A percentile compares a stretch with the other conserved stretches of the same genome.
Conservation (phyloP, 1,140 invertebrate genomes). For the Lucilia sericata region DNA sequence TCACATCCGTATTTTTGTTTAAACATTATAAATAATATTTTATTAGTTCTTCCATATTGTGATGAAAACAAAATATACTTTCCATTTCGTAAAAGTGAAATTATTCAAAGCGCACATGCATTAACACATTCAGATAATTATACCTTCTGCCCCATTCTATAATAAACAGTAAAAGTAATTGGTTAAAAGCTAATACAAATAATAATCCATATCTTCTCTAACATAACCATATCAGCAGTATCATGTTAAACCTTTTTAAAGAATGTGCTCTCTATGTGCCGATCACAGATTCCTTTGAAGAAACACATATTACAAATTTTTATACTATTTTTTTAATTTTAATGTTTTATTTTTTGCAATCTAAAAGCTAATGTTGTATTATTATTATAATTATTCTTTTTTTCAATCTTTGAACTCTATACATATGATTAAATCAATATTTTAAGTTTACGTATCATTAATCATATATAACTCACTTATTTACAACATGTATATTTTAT, state of each 20-base stretch:
- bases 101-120: not conserved
- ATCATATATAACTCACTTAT: not conserved
- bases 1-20: not conserved
- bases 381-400: not conserved
- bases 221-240: too few relatives aligned
- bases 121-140: too few relatives aligned
- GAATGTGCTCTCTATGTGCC: too few relatives aligned
- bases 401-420: not conserved
- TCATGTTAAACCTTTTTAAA: too few relatives aligned
- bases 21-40: not conserved
- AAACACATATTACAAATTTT: too few relatives aligned
- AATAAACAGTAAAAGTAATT: too few relatives aligned
- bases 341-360: not conserved
- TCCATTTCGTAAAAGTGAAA: not conserved
- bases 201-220: too few relatives aligned
- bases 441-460: not conserved
- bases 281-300: too few relatives aligned
- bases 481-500: not conserved
- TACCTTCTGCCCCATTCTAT: too few relatives aligned
- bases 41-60: constrained; percentile 19
- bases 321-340: too few relatives aligned
- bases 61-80: not conserved
- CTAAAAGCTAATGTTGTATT: not conserved
- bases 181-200: too few relatives aligned
- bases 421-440: not conserved